Evolutionary conservation across 2,113 vertebrate genomes (phyloP).

Genomic region (Platysteira castanea): DNA sequence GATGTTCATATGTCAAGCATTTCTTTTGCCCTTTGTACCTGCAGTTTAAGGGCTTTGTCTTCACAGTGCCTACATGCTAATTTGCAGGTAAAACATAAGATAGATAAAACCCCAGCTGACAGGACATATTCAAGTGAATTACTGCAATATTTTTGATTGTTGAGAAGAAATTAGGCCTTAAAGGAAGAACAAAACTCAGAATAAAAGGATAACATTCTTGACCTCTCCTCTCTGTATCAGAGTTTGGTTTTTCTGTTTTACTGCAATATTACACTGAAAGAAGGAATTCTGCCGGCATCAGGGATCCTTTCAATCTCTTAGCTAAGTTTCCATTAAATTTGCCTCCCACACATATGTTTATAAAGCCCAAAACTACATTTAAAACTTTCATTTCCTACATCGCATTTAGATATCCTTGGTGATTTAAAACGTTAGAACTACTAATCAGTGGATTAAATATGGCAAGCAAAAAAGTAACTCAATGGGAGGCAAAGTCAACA

Average conservation of each 20-base stretch:
- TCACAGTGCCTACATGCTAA: not conserved
- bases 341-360: conserved; percentile 40
- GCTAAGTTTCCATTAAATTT: conserved; percentile 34
- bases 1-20: not conserved
- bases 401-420: conserved; percentile 34
- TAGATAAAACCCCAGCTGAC: not conserved
- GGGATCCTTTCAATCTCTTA: conserved; percentile 11
- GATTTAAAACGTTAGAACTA: not conserved
- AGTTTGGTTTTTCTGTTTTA: conserved; percentile 22
- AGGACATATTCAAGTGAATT: not conserved
- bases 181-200: not conserved
- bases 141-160: not conserved
- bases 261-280: not conserved
- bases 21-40: not conserved
- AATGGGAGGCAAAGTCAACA: conserved; percentile 52
- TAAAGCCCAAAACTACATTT: conserved; percentile 42
- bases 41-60: not conserved
- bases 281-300: conserved; percentile 47
- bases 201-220: not conserved
- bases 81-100: not conserved
- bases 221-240: not conserved
- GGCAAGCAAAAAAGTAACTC: conserved; percentile 14
- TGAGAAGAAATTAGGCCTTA: not conserved
- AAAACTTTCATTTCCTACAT: conserved; percentile 34
- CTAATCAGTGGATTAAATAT: conserved; percentile 45